Evolutionary conservation across 1,140 invertebrate genomes (phyloP), one percentile per base, ranked within the genome.

Genomic region (Notospermus geniculatus): DNA sequence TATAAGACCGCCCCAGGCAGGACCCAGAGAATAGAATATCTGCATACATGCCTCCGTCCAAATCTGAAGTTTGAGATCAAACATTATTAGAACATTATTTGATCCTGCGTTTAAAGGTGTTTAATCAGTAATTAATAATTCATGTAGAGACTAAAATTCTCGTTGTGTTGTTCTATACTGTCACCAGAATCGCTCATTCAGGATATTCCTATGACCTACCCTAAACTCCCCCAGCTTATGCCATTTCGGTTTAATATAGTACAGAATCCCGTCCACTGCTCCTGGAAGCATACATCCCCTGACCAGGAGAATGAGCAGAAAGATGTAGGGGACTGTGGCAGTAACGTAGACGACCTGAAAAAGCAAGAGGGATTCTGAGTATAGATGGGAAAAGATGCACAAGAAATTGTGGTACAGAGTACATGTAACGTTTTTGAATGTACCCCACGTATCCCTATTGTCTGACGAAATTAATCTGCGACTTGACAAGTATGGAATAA

Each of bases 31-130:
- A 75, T 92, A 92, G 67, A 89, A 72, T 43, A 72, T 90, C 68
- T 92, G 90, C 0, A 88, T 88, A 0, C 90, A 87, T 19, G 90
- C 90, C 1, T 88, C 87, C 70, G 90, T 90, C 90, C 90, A 92
- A 62, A 68, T 73, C 81, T 71, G n/a, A 5, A 39, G 17, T 36
- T 36, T 36, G 32, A 36, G 32, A 36, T n/a, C n/a, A 36, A 36
- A 15, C 32, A 15, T 36, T 36, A 7, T 36, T 36, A 36, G 5
- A 36, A 15, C 32, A 36, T 4, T 7, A 36, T 15, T n/a, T 7
- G 15, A 4, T 36, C 15, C 5, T 36, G 32, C 32, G 32, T 36
- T 36, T 36, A 15, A 36, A 7, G 32, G 5, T 36, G 32, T 36
- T 36, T 36, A 15, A 7, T 15, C 32, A 36, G n/a, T n/a, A 36